Base-by-base conservation (phyloP, 2,888 invertebrate genomes). In the Agriopis aurantiaria region DNA sequence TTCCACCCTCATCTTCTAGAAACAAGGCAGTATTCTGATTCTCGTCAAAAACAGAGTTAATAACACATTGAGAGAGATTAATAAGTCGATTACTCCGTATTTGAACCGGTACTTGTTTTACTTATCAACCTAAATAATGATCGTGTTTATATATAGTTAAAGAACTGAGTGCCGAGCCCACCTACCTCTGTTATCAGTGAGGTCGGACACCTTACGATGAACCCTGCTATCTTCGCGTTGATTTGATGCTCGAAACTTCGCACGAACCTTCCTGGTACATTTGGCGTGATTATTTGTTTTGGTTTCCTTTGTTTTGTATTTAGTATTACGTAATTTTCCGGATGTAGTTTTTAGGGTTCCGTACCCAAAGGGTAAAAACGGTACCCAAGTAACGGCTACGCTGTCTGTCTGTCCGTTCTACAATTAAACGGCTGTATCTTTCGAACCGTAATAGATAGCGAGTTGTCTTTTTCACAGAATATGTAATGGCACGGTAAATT, bases 201-300 rank as follows among this genome's bases (percentile, higher is more conserved):
- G 8, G 23, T 52, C 43, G 57, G 62, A 17, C 52, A 62, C 65
- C 66, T 70, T 58, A 46, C 62, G 66, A 60, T 73, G 70, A 73
- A 71, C 75, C 14, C 60, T 56, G 48, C 69, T 75, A 75, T 75
- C 75, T 9, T 3, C 40, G 33, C 46, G 41, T 65, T 58, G 64
- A 46, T 63, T 69, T 70, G 67, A 51, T 56, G 56, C 59, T 60
- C 52, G 41, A 53, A 67, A 52, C 59, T 59, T 53, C 55, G 51
- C 75, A 73, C 66, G 75, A 59, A n/a, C 55, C 66, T 75, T 73
- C 71, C 71, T 75, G 66, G 48, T 65, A 69, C 68, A 52, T 59
- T 64, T 9, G 23, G 62, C 68, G 66, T 72, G 75, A 71, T 65
- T 49, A 40, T 68, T 52, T 68, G 62, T 62, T 58, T 62, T 58